These are phyloP conservation scores for Rhinatrema bivittatum DNA, from an alignment of 2,797 vertebrate genomes.

Conservation along the genomic window DNA sequence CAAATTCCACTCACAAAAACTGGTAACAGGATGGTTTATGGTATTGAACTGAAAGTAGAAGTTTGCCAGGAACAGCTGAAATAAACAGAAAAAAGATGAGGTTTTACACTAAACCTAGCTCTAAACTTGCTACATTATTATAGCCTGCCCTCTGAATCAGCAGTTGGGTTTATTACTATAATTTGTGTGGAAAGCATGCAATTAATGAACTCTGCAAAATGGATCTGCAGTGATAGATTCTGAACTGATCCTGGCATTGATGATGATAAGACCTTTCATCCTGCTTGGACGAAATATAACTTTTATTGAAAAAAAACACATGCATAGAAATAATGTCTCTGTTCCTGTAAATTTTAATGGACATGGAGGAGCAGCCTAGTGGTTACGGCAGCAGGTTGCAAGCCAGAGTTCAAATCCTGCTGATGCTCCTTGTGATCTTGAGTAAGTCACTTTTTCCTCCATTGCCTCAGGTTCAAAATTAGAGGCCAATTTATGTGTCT, in stretches of 20 bases:
- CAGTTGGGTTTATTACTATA: too few species aligned
- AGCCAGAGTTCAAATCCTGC: too few species aligned
- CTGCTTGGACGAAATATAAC: neutral
- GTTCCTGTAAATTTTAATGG: slow-evolving; percentile 13
- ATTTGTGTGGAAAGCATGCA: slow-evolving; percentile 19
- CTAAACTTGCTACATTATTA: neutral
- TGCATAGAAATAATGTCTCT: neutral
- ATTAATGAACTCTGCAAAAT: slow-evolving; percentile 3
- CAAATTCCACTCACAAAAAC: too few species aligned
- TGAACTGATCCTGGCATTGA: slow-evolving; percentile 2
- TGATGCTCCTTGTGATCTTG: too few species aligned
- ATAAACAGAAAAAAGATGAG: neutral
- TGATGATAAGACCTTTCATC: slow-evolving; percentile 1
- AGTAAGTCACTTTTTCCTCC: too few species aligned
- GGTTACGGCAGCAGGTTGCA: too few species aligned
- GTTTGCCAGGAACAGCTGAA: neutral
- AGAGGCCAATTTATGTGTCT: too few species aligned
- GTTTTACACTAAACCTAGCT: slow-evolving; percentile 1
- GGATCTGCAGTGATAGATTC: slow-evolving; percentile 3
- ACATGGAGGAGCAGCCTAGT: too few species aligned
- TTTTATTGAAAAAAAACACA: slow-evolving; percentile 4
- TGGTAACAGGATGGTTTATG: slow-evolving; percentile 6
- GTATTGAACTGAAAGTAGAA: neutral
- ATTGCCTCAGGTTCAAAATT: too few species aligned
- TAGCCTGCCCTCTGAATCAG: too few species aligned